A percentile compares a stretch with the other conserved stretches of the same genome.
Conservation (phyloP, 2,113 vertebrate species). For the Toxotes chatareus region DNA sequence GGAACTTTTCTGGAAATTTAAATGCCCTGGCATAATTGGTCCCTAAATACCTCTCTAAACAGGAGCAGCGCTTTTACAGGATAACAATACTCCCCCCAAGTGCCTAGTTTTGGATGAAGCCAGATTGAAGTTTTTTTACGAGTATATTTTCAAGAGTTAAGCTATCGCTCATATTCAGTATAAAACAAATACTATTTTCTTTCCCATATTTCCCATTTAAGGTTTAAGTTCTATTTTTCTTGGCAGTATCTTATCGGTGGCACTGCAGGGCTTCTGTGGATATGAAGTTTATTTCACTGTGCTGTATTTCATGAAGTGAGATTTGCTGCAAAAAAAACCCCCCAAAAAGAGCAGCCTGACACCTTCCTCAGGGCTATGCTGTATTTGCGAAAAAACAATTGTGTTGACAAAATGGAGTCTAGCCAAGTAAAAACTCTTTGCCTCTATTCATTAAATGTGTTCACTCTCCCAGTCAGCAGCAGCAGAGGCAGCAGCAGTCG, state of each 20-base stretch:
- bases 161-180: neutral
- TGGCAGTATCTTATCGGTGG: slow-evolving; percentile 1
- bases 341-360: slow-evolving; percentile 3
- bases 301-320: slow-evolving; percentile 28
- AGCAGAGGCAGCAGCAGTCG: slow-evolving; percentile 6
- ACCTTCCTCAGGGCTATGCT: slow-evolving; percentile 36
- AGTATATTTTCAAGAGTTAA: neutral
- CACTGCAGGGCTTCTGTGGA: neutral
- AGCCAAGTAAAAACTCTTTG: slow-evolving; percentile 53
- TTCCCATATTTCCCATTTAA: neutral
- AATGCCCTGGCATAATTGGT: neutral
- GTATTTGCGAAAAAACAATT: slow-evolving; percentile 46
- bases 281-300: slow-evolving; percentile 8
- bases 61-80: neutral
- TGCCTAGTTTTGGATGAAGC: neutral
- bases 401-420: slow-evolving; percentile 62
- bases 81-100: neutral
- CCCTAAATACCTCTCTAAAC: neutral
- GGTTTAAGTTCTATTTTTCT: neutral
- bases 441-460: slow-evolving; percentile 68
- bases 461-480: slow-evolving; percentile 49
- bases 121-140: neutral
- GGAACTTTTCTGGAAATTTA: neutral
- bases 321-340: neutral
- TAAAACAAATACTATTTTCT: neutral